Percentiles rank a stretch among this genome's conserved stretches.
phyloP scores from a whole-genome alignment of 2,888 invertebrate genomes.

The Julus scandinavius region DNA sequence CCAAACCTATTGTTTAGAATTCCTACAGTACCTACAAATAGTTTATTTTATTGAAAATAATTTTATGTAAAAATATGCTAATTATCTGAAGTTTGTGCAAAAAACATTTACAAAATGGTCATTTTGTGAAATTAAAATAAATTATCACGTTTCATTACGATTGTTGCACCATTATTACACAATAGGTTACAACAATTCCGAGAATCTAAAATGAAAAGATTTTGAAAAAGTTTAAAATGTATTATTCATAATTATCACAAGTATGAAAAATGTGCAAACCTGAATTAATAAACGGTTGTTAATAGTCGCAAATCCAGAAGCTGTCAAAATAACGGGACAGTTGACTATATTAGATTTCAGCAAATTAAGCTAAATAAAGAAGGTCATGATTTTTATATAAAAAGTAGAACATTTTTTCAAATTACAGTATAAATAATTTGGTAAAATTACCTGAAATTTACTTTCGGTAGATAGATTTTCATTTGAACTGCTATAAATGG shows the following conservation, averaged over 20 bases:
- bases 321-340: not conserved
- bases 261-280: not conserved
- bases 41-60: too few species aligned
- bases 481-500: not conserved
- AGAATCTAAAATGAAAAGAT: not conserved
- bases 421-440: not conserved
- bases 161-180: conserved; percentile 1
- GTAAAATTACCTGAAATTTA: conserved; percentile 26
- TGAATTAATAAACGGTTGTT: not conserved
- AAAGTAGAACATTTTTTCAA: too few species aligned
- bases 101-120: too few species aligned
- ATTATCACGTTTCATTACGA: not conserved
- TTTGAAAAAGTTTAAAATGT: not conserved
- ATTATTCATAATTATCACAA: not conserved
- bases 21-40: too few species aligned
- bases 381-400: too few species aligned
- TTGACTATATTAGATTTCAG: not conserved
- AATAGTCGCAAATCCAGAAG: not conserved
- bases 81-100: too few species aligned
- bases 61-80: too few species aligned
- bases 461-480: not conserved
- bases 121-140: too few species aligned
- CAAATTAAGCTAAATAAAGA: not conserved
- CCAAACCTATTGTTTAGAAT: too few species aligned
- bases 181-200: not conserved